Percentiles rank a stretch among this genome's conserved stretches.
These are phyloP conservation scores for Clarias laeviceps DNA, from an alignment of 2,797 vertebrate genomes.

Conservation along the genomic window DNA sequence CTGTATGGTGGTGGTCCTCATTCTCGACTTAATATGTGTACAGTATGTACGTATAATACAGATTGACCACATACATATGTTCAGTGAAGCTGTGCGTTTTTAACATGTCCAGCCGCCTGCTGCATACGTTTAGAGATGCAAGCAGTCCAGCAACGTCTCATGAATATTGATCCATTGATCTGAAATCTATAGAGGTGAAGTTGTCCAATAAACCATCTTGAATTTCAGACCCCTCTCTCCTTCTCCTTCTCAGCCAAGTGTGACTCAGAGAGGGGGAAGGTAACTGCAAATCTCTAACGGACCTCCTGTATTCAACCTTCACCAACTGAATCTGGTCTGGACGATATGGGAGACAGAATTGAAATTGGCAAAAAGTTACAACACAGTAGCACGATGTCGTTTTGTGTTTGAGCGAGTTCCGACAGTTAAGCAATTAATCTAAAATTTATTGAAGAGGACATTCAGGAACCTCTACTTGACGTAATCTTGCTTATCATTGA, in stretches of 20 bases:
- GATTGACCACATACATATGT: background rate
- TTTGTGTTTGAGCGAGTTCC: background rate
- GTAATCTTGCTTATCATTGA: no score
- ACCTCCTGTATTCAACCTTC: slow-evolving; percentile 34
- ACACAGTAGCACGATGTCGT: background rate
- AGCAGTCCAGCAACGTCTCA: slow-evolving; percentile 59
- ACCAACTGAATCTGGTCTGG: background rate
- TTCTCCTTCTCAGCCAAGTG: slow-evolving; percentile 54
- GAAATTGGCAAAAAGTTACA: background rate
- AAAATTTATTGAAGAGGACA: no score
- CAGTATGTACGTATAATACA: background rate
- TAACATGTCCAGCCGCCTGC: slow-evolving; percentile 7
- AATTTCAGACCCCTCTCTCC: slow-evolving; percentile 56
- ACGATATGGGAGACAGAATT: background rate
- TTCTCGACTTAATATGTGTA: background rate
- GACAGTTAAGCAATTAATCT: no score
- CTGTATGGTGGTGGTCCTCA: background rate
- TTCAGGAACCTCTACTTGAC: no score
- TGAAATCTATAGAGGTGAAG: slow-evolving; percentile 60
- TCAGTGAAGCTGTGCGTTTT: background rate
- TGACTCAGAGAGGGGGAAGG: slow-evolving; percentile 45
- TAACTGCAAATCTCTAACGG: slow-evolving; percentile 38
- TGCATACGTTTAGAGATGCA: slow-evolving; percentile 51
- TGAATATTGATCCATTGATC: slow-evolving; percentile 59
- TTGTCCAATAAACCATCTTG: slow-evolving; percentile 50